These are phyloP conservation scores for Apaloderma vittatum DNA, from an alignment of 2,113 vertebrate species.

Conservation along the genomic window DNA sequence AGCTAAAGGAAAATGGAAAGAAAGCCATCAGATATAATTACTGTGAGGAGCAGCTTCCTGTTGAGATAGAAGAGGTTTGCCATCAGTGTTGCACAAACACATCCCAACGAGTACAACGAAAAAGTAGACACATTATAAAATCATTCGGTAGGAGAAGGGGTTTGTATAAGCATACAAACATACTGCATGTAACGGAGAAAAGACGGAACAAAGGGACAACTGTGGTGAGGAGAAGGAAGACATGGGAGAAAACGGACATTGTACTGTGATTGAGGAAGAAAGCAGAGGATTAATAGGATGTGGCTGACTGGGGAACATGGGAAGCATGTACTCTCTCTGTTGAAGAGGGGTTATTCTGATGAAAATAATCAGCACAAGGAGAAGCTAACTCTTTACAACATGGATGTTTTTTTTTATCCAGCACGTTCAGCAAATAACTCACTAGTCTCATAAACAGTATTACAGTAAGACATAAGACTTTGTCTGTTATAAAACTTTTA, in stretches of 20 bases:
- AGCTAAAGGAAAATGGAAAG: conserved; percentile 77
- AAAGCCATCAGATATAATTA: conserved; percentile 76
- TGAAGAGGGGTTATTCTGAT: neutral
- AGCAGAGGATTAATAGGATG: neutral
- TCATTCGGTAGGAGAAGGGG: conserved; percentile 69
- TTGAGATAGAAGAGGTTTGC: conserved; percentile 74
- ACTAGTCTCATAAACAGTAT: neutral
- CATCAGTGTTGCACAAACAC: conserved; percentile 65
- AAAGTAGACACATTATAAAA: conserved; percentile 77
- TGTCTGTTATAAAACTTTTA: neutral
- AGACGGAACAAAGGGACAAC: conserved; percentile 45
- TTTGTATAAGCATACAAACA: neutral
- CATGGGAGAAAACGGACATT: conserved; percentile 31
- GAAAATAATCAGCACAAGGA: neutral
- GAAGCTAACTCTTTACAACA: neutral
- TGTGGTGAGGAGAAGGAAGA: neutral
- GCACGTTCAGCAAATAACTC: neutral
- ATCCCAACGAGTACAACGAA: conserved; percentile 72
- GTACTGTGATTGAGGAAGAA: conserved; percentile 39
- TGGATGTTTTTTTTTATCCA: neutral
- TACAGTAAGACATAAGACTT: neutral
- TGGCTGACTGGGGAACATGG: conserved; percentile 8
- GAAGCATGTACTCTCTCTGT: neutral
- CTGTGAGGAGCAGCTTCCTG: conserved; percentile 73
- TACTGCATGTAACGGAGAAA: neutral